Evolutionary conservation across 2,888 invertebrate species (phyloP).

Genomic region (Lydus trimaculatus): DNA sequence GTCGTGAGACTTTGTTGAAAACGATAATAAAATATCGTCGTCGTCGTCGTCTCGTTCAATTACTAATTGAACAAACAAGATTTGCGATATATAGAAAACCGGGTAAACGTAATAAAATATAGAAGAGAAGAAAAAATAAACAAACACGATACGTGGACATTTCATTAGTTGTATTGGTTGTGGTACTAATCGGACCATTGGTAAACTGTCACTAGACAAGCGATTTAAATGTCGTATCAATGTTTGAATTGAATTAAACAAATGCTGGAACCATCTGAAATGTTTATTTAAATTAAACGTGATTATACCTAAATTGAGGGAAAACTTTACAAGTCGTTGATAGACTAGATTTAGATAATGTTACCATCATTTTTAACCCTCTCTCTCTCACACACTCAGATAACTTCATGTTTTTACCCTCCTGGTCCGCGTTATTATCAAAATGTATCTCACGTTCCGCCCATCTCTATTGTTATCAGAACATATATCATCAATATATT

Average conservation of each 20-base stretch:
- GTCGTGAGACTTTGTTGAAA: constrained; percentile 20
- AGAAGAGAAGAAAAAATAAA: too few species aligned
- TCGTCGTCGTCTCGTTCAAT: too few species aligned
- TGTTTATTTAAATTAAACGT: not conserved
- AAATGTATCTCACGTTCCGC: constrained; percentile 53
- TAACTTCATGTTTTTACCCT: not conserved
- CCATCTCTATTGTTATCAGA: constrained; percentile 47
- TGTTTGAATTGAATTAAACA: not conserved
- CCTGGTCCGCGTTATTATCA: constrained; percentile 43
- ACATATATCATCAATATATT: constrained; percentile 53
- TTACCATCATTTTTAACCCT: not conserved
- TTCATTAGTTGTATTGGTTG: constrained; percentile 48
- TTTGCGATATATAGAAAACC: constrained; percentile 26
- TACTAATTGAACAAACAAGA: constrained; percentile 16
- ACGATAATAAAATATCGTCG: constrained; percentile 12
- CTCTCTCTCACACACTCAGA: not conserved
- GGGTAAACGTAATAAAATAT: constrained; percentile 26
- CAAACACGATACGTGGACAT: constrained; percentile 40
- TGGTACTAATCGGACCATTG: constrained; percentile 49
- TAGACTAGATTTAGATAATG: constrained; percentile 38
- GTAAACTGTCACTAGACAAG: constrained; percentile 43
- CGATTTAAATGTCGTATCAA: constrained; percentile 13
- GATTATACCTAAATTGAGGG: not conserved
- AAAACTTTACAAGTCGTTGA: constrained; percentile 14
- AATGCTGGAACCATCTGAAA: not conserved